Base-by-base conservation (phyloP, 2,797 vertebrate species). In the Helostoma temminkii region DNA sequence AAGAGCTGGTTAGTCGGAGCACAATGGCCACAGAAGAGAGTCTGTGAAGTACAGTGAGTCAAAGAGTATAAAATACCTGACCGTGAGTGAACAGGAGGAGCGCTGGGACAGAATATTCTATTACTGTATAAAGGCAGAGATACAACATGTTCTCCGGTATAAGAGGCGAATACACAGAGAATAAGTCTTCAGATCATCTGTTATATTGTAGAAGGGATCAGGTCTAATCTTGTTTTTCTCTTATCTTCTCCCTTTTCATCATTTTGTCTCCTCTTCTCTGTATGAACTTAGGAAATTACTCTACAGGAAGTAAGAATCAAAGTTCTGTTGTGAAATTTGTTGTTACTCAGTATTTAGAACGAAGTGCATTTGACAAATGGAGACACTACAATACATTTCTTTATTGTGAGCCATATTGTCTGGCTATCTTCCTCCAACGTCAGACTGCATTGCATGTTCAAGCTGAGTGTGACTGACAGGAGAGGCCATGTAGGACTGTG, bases 11-110 rank as follows among this genome's bases (percentile, higher is more conserved):
- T 86, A 87, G 84, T 77, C 18, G 26, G 55, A 81, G 72, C 67
- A 89, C 84, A 90, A 82, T 84, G 79, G 83, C 78, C 84, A 78
- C 72, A 70, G 86, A 76, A 66, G 72, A 70, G 69, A 75, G 80
- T 66, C 46, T 81, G 76, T 84, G 83, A 86, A 88, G 82, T 58
- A 72, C 72, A 70, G 81, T 26, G 66, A 89, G 81, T 76, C 81
- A 86, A 81, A 81, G 70, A 82, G 81, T 68, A 72, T 85, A 82
- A 90, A 91, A 85, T 77, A 85, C 79, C 79, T 85, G 88, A 82
- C 61, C 41, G 67, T 56, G 68, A 74, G 63, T 59, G 87, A 90
- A 74, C 64, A 57, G 68, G 66, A 65, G 61, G 66, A 65, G 85
- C 81, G 74, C 60, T 41, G 84, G 87, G 87, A 89, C 79, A 61